Percentiles rank a stretch among this genome's conserved stretches.
Conservation (phyloP, 2,113 vertebrate genomes). For the Sialia sialis region DNA sequence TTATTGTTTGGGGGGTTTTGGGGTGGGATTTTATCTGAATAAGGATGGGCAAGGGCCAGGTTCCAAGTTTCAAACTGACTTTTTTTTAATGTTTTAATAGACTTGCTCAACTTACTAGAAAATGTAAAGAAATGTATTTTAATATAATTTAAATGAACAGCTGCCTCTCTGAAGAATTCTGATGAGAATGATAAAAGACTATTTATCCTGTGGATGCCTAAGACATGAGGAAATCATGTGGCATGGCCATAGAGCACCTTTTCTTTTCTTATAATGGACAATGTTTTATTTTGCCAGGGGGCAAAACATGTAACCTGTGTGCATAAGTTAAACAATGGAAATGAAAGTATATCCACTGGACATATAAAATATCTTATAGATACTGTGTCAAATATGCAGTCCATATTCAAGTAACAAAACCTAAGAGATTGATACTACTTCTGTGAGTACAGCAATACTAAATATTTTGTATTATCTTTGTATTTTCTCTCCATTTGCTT, state of each 20-base stretch:
- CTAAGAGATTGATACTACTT: not conserved
- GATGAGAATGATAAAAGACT: not conserved
- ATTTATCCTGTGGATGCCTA: not conserved
- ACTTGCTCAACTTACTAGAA: not conserved
- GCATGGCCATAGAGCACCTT: not conserved
- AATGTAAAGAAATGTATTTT: not conserved
- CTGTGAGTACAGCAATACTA: not conserved
- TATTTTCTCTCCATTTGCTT: accelerated
- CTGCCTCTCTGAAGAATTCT: not conserved
- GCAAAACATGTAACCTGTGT: not conserved
- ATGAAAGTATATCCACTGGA: not conserved
- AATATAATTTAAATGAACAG: not conserved
- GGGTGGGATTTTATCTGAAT: not conserved
- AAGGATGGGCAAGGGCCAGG: not conserved
- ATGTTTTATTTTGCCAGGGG: not conserved
- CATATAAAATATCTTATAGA: not conserved
- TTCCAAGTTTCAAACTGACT: not conserved
- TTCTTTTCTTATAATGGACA: not conserved
- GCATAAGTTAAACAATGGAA: not conserved
- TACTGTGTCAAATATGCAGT: not conserved
- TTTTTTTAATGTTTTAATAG: not conserved
- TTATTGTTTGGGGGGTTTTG: not conserved
- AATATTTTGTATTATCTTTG: not conserved
- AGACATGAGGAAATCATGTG: not conserved
- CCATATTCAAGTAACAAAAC: not conserved